A percentile compares a stretch with the other conserved stretches of the same genome.
Evolutionary conservation across 2,797 vertebrate species (phyloP).

Genomic region (Sebastes kiyomatsui): DNA sequence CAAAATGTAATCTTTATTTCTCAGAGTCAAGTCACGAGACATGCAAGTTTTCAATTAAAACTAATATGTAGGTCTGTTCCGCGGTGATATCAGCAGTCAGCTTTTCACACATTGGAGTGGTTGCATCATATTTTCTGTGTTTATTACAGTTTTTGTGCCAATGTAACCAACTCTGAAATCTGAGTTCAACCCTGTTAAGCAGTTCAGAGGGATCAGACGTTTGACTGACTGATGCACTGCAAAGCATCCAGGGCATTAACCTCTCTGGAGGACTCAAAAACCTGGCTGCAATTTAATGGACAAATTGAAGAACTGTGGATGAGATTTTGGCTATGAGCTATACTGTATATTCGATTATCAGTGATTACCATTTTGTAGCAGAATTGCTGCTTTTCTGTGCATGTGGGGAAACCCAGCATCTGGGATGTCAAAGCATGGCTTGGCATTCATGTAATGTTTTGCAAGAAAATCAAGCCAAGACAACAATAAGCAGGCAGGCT

Average conservation of each 20-base stretch:
- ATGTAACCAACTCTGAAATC: neutral
- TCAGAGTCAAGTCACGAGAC: neutral
- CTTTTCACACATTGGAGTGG: neutral
- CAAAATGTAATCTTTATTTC: neutral
- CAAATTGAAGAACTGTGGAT: neutral
- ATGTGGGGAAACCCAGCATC: neutral
- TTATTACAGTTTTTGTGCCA: neutral
- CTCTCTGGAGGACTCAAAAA: neutral
- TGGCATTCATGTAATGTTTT: neutral
- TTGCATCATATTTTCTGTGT: neutral
- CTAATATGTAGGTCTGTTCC: neutral
- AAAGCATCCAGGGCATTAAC: neutral
- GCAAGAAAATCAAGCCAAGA: neutral
- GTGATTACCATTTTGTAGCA: neutral
- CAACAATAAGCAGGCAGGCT: neutral
- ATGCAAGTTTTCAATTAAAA: neutral
- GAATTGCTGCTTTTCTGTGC: neutral
- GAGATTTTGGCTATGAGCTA: neutral
- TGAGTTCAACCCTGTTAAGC: neutral
- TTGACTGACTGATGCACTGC: neutral
- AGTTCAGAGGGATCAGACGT: neutral
- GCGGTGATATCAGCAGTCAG: neutral
- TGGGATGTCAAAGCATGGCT: neutral
- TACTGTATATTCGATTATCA: neutral
- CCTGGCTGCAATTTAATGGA: neutral